Evolutionary conservation across 2,113 vertebrate species (phyloP), one percentile per base, ranked within the genome.

Genomic region (Rhizomys pruinosus): DNA sequence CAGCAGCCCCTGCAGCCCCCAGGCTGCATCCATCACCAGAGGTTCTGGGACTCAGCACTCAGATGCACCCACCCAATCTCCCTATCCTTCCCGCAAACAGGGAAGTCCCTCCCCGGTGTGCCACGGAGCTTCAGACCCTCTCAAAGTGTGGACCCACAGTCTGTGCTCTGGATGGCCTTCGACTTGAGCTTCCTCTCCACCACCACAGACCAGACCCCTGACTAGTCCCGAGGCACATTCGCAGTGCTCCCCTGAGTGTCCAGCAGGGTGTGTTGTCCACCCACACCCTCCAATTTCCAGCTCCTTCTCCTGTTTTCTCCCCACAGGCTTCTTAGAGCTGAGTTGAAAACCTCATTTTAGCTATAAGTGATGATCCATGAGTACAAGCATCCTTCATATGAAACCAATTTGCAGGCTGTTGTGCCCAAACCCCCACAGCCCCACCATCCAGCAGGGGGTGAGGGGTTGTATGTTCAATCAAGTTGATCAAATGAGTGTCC

Each of bases 81-180:
- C 37, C n/a, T 32, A 1, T 20, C 1, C 23, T 5, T 1, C 8
- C 23, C 27, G 2, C 13, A 34, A 12, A 5, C 2, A 57, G 37
- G 34, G 37, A 16, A 3, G 32, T 2, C 9, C 39, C 6, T 34
- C 9, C 8, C 29, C 63, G 8, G 20, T n/a, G 20, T 25, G 37
- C 13, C 15, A 17, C 13, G 2, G 23, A 42, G 6, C 3, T 0
- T 10, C 39, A 23, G n/a, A 7, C 3, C 44, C 34, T 34, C 29
- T 34, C 39, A 39, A 66, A 8, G 39, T 44, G 9, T 39, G 32
- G 63, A 29, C 32, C 8, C 81, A 23, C 20, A 9, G 81, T 1
- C 29, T 16, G n/a, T n/a, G n/a, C 17, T 47, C 61, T 3, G 1
- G 23, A 42, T 3, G 12, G 1, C 39, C 7, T 7, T 17, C 52